Conservation (phyloP, 2,888 invertebrate genomes). For the Phengaris arion region DNA sequence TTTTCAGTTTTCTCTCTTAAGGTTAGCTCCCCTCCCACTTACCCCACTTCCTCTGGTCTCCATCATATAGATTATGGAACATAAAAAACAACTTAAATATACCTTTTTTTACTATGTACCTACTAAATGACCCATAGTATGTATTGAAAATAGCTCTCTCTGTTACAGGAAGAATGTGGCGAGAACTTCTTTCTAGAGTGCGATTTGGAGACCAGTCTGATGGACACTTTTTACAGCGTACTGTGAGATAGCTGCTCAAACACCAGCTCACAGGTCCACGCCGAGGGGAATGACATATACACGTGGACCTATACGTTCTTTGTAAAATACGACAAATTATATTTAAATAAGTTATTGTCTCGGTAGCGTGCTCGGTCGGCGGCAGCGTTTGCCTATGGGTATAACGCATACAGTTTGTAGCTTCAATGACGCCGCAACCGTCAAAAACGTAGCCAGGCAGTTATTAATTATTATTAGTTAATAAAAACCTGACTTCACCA, state of each 20-base stretch:
- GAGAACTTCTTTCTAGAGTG: constrained; percentile 73
- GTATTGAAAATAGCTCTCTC: neutral
- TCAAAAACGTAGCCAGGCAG: neutral
- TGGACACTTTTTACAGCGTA: constrained; percentile 73
- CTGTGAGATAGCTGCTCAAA: constrained; percentile 53
- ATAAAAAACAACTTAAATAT: no score
- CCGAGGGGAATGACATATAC: constrained; percentile 22
- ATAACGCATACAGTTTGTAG: no score
- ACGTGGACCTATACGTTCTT: constrained; percentile 29
- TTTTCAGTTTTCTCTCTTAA: no score
- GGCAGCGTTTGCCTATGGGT: neutral
- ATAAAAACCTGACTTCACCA: constrained; percentile 7
- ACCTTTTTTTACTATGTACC: no score
- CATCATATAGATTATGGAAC: no score
- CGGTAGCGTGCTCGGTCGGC: neutral
- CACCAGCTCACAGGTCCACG: constrained; percentile 26
- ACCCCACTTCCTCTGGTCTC: no score
- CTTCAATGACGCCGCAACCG: neutral
- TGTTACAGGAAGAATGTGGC: constrained; percentile 69
- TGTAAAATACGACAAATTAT: constrained; percentile 5
- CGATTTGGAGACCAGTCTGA: constrained; percentile 68
- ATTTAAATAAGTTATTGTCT: constrained; percentile 4
- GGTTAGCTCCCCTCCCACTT: no score
- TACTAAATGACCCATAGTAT: no score
- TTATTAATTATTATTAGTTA: constrained; percentile 9